Base-by-base conservation (phyloP, 2,797 vertebrate genomes). In the Caiman crocodilus region DNA sequence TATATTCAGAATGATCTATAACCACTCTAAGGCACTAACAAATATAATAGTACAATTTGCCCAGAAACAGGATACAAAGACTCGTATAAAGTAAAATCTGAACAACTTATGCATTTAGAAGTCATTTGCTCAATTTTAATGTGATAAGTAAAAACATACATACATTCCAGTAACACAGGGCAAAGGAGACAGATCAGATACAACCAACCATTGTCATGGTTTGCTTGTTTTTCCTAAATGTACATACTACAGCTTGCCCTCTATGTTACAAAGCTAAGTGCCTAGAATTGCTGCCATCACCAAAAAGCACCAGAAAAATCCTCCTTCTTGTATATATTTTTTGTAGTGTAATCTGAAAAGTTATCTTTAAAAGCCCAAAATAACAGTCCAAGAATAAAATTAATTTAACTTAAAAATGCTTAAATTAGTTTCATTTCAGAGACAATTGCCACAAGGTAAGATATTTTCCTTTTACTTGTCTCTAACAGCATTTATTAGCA, bases 1-100 rank as follows among this genome's bases (percentile, higher is more conserved):
- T 5, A 35, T 0, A 0, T 6, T 58, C n/a, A 25, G 58, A 75
- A 20, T 3, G 6, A 78, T 13, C 23, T 5, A 1, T 79, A 35
- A 14, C 57, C 77, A 93, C 26, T 23, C 20, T 73, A 20, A 3
- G 63, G 55, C n/a, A 73, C 82, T 71, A 69, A 60, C 10, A 42
- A 21, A 17, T 10, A 15, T 42, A 42, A 42, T 42, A 42, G 42
- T 42, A 42, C 42, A 42, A 42, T 42, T 42, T 42, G 42, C 42
- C 9, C 42, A 42, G 42, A 42, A 42, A 42, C 42, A 42, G 42
- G 42, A 42, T 42, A 42, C 42, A 42, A 42, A 42, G 42, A 10
- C 42, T 42, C 42, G 10, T 42, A 42, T 42, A 42, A 42, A 42
- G 42, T 42, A 42, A 42, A 42, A 42, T 42, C 58, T 60, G 12